Percentiles rank a stretch among this genome's conserved stretches.
phyloP scores from a whole-genome alignment of 2,113 vertebrate genomes.

The Phalacrocorax aristotelis region DNA sequence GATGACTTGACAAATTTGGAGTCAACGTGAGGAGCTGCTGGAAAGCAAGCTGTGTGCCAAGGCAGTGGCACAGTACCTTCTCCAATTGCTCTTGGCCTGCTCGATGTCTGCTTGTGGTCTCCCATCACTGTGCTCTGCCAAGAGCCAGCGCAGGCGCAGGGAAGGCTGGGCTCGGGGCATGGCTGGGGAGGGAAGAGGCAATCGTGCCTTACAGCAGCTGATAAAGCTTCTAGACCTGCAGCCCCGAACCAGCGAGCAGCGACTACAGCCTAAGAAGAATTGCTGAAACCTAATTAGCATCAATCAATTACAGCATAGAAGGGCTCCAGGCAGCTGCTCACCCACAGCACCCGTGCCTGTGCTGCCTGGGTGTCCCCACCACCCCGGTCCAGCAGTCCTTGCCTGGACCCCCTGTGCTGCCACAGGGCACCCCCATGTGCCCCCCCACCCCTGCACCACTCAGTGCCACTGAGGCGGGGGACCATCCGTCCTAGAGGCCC shows the following conservation, averaged over 20 bases:
- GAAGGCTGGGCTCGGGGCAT: background rate
- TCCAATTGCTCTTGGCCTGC: background rate
- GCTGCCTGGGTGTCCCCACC: background rate
- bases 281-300: background rate
- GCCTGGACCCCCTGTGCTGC: too few relatives aligned
- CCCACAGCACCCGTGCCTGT: background rate
- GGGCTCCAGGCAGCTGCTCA: accelerated
- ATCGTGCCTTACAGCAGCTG: background rate
- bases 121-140: accelerated
- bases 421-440: background rate
- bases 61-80: background rate
- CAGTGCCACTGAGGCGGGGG: background rate
- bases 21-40: background rate
- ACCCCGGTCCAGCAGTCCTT: accelerated
- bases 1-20: background rate
- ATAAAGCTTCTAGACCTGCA: background rate
- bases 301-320: accelerated
- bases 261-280: background rate
- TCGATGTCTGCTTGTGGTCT: accelerated
- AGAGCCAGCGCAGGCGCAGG: background rate
- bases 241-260: background rate
- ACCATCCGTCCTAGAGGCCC: background rate
- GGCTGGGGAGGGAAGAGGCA: background rate
- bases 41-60: background rate
- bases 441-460: background rate